Evolutionary conservation across 2,888 invertebrate genomes (phyloP).

Genomic region (Euzophera pinguis): DNA sequence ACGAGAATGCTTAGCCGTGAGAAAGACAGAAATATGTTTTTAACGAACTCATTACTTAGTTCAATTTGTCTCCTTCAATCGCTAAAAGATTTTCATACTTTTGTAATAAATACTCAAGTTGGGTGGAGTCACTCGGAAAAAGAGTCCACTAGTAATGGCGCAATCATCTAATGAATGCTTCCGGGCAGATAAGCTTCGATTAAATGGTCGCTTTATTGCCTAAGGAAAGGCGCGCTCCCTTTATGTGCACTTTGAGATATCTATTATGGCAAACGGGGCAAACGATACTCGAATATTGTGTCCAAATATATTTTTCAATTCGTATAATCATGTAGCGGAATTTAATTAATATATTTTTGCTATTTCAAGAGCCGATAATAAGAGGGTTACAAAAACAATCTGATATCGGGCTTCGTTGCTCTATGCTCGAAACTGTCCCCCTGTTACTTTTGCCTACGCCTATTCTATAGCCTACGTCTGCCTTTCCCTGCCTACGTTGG

Average conservation of each 20-base stretch:
- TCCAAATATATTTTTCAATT: constrained; percentile 16
- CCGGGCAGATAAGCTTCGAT: constrained; percentile 78
- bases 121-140: constrained; percentile 48
- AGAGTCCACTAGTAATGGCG: constrained; percentile 72
- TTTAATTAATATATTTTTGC: too few relatives aligned
- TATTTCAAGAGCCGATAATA: too few relatives aligned
- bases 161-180: constrained; percentile 81
- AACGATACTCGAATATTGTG: constrained; percentile 33
- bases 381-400: too few relatives aligned
- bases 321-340: too few relatives aligned
- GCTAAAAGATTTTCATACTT: constrained; percentile 31
- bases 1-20: too few relatives aligned
- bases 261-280: constrained; percentile 46
- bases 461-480: too few relatives aligned
- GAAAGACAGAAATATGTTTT: not conserved
- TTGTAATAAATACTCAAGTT: constrained; percentile 39
- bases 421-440: too few relatives aligned
- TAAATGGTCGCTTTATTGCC: constrained; percentile 78
- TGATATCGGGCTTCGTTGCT: too few relatives aligned
- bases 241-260: constrained; percentile 73
- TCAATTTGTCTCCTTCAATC: constrained; percentile 1
- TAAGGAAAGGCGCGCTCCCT: constrained; percentile 73
- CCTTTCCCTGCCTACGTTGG: too few relatives aligned
- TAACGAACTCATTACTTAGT: not conserved
- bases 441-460: too few relatives aligned